Evolutionary conservation across 2,797 vertebrate genomes (phyloP), one percentile per base, ranked within the genome.

Genomic region (Distichodus sexfasciatus): DNA sequence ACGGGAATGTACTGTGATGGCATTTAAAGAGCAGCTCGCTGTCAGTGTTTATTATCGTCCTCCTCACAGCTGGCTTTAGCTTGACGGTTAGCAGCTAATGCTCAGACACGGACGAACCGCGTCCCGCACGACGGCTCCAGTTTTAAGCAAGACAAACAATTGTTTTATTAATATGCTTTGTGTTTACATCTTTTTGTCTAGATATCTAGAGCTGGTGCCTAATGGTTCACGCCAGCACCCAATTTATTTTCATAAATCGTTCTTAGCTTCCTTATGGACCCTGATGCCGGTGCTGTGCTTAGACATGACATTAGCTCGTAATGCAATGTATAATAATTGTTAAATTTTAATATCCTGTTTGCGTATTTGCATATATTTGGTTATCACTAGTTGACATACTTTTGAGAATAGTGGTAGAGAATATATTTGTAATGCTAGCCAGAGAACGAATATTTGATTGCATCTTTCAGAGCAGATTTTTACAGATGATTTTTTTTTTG

Each of bases 231-330:
- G 53, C 28, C 72, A 70, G 70, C 75, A 63, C 69, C 61, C 75
- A 63, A 69, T 58, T 43, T 38, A 23, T 61, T 74, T 69, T 64
- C 43, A 64, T 74, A 63, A 36, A 75, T 75, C 36, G 65, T 64
- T 65, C 59, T 12, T 1, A 23, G 12, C 4, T 24, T 40, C 14
- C 11, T 28, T 53, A 8, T 23, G 1, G 43, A 29, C 31, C 60
- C 12, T 33, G 58, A 38, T 53, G 72, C 51, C 29, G 2, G 31
- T 3, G 12, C 26, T 24, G 11, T 38, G 15, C 8, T 44, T 26
- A 11, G 14, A 23, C 6, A 47, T 15, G 1, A 29, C 21, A 43
- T n/a, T n/a, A n/a, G n/a, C n/a, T n/a, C n/a, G n/a, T n/a, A n/a
- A n/a, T n/a, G n/a, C n/a, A n/a, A n/a, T n/a, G n/a, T n/a, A n/a